Evolutionary conservation across 2,888 invertebrate genomes (phyloP), one percentile per base, ranked within the genome.

Genomic region (Drosophila yooni): DNA sequence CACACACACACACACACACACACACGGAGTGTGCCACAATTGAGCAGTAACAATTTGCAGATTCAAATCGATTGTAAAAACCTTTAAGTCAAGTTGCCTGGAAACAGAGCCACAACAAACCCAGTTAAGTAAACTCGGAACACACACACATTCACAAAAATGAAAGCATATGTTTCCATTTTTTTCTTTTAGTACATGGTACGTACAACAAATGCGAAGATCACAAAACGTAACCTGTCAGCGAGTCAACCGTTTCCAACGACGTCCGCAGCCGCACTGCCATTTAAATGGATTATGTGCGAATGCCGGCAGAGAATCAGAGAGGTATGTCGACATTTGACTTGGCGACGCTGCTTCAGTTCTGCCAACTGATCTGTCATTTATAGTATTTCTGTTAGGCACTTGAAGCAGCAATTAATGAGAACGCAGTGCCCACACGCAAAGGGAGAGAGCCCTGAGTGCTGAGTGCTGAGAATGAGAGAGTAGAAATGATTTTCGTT

Each of bases 201-300:
- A 36, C 38, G 27, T 40, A 67, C 50, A 27, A 46, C 63, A 56
- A 54, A 40, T 27, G 51, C 27, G 13, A 56, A 18, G 70, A 70
- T 51, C 76, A 62, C 60, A 77, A 51, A 46, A 34, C 7, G 33
- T 27, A 68, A 48, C 2, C 31, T 18, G 21, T 3, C 50, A 40
- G 64, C 18, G n/a, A 76, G 7, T 58, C 72, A 86, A 83, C 83
- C 80, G 70, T 61, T 74, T 57, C 53, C 67, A 58, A 13, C 80
- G 65, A 74, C 65, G 84, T 77, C 58, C 60, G 43, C 56, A 69
- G 59, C 61, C 70, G 67, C 74, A 83, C 83, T 83, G 76, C 25
- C 58, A 40, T 10, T n/a, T n/a, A 46, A 50, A 29, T 40, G 33
- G 25, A 46, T 21, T 56, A n/a, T 38, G 13, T 40, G 21, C 40